These are phyloP conservation scores for Zootermopsis nevadensis DNA, from an alignment of 2,888 invertebrate genomes.

Conservation along the genomic window DNA sequence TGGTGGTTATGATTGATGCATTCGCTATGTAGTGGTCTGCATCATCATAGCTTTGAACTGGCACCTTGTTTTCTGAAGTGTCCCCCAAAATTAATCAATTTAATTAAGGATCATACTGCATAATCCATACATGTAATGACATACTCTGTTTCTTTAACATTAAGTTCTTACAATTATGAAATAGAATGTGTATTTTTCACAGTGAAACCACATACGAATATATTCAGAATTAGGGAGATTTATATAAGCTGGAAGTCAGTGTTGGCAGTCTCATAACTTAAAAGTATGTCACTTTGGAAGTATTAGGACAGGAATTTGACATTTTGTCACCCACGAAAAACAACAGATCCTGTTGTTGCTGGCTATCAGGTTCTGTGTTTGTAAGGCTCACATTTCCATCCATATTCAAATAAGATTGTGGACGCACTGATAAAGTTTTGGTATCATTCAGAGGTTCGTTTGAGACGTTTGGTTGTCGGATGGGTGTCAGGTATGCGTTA, in stretches of 20 bases:
- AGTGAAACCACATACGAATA: no score
- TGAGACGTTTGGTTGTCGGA: constrained; percentile 2
- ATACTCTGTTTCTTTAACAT: no score
- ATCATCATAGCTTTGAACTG: no score
- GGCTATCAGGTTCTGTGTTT: neutral
- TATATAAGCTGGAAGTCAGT: neutral
- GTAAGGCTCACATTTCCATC: neutral
- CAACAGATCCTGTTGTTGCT: constrained; percentile 39
- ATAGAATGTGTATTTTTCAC: neutral
- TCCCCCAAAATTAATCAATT: no score
- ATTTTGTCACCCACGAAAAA: neutral
- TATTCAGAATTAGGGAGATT: neutral
- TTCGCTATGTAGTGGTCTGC: no score
- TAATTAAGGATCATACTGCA: no score
- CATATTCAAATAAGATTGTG: constrained; percentile 21
- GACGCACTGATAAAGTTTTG: neutral
- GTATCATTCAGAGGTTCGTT: no score
- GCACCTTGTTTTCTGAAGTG: no score
- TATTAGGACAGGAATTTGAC: constrained; percentile 10
- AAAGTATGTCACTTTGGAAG: constrained; percentile 40
- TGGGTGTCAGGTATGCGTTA: constrained; percentile 45
- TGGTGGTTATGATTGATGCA: no score
- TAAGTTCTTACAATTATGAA: neutral
- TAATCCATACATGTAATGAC: no score
- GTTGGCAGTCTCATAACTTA: constrained; percentile 1